A percentile compares a stretch with the other conserved stretches of the same genome.
phyloP scores from a whole-genome alignment of 2,888 invertebrate species.

The Xestia rhomboidea region DNA sequence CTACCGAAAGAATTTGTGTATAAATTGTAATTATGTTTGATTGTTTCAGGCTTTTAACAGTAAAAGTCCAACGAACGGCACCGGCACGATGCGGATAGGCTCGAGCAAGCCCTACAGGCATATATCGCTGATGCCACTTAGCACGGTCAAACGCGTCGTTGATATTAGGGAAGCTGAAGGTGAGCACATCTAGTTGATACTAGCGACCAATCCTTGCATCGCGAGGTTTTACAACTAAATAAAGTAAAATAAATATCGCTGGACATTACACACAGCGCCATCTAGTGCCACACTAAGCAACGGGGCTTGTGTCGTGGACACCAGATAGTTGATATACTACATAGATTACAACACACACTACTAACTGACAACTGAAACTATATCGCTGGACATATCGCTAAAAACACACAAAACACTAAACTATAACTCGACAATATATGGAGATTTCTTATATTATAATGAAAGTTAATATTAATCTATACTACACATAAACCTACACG shows the following conservation, averaged over 20 bases:
- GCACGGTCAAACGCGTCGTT: conserved; percentile 97
- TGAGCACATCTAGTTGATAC: conserved; percentile 67
- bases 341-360: too few species aligned
- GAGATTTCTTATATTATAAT: background rate
- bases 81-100: conserved; percentile 90
- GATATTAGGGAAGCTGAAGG: conserved; percentile 97
- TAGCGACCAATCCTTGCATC: background rate
- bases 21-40: conserved; percentile 16
- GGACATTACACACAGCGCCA: too few species aligned
- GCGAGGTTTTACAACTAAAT: background rate
- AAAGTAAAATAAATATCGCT: too few species aligned
- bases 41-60: conserved; percentile 87
- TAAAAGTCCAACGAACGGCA: conserved; percentile 91
- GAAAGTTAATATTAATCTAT: background rate
- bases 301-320: too few species aligned
- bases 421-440: background rate
- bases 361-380: too few species aligned
- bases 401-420: too few species aligned
- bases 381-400: too few species aligned
- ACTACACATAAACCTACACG: background rate
- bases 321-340: too few species aligned
- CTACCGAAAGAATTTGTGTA: background rate
- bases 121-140: conserved; percentile 96
- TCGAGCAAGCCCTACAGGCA: conserved; percentile 97
- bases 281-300: too few species aligned